Evolutionary conservation across 2,797 vertebrate genomes (phyloP).

Genomic region (Sebastes diaconus): DNA sequence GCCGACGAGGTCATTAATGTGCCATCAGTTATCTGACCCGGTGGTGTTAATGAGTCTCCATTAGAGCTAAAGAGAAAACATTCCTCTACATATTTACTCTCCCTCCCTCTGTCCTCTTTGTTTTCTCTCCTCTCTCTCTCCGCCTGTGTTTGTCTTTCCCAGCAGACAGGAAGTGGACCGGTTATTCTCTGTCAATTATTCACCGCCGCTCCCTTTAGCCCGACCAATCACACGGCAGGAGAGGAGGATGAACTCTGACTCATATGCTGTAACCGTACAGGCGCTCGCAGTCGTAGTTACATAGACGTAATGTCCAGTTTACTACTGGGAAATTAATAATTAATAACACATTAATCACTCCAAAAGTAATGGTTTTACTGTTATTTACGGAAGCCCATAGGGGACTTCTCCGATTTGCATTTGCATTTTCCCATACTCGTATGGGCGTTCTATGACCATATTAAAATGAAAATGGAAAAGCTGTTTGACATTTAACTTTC

Average conservation of each 20-base stretch:
- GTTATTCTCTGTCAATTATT: constrained; percentile 44
- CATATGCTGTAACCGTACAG: background rate
- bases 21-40: background rate
- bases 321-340: background rate
- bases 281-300: background rate
- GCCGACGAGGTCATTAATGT: background rate
- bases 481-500: no score
- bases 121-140: constrained; percentile 5
- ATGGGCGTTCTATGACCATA: no score
- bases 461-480: no score
- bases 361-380: background rate
- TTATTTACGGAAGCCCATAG: background rate
- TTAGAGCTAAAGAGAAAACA: constrained; percentile 47
- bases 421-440: no score
- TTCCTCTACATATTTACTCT: constrained; percentile 19
- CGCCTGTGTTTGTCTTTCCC: constrained; percentile 71
- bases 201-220: constrained; percentile 4
- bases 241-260: background rate
- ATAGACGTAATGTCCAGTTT: background rate
- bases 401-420: background rate
- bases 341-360: background rate
- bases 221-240: constrained; percentile 17
- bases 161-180: constrained; percentile 61
- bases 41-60: constrained; percentile 49
- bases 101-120: constrained; percentile 8